A percentile compares a stretch with the other conserved stretches of the same genome.
Conservation (phyloP, 2,888 invertebrate species). For the Aplocera efformata region DNA sequence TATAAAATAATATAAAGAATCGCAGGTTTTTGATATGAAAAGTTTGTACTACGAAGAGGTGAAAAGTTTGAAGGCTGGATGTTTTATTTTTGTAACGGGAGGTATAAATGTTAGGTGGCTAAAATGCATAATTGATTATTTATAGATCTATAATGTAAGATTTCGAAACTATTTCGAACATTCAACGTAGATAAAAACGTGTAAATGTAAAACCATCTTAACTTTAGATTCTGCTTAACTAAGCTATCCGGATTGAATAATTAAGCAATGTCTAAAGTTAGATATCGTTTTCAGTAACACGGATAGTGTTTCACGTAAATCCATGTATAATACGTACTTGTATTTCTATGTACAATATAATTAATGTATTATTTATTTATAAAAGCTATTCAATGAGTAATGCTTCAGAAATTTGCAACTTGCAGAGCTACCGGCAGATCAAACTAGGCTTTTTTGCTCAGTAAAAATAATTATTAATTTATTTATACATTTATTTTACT, state of each 20-base stretch:
- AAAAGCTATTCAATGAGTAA: conserved; percentile 8
- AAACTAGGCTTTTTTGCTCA: conserved; percentile 27
- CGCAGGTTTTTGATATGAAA: conserved; percentile 62
- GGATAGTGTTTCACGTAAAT: too few relatives aligned
- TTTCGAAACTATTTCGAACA: conserved; percentile 24
- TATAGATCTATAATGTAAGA: conserved; percentile 33
- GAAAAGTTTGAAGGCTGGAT: conserved; percentile 41
- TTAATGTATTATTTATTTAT: conserved; percentile 13
- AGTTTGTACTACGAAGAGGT: conserved; percentile 51
- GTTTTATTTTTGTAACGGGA: conserved; percentile 67
- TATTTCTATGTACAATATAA: conserved; percentile 13
- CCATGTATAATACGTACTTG: conserved; percentile 10
- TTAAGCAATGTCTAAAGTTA: too few relatives aligned
- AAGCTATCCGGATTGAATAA: too few relatives aligned
- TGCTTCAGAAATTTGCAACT: conserved; percentile 7
- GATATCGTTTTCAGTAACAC: too few relatives aligned
- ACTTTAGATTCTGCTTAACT: too few relatives aligned
- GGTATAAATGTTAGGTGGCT: conserved; percentile 67
- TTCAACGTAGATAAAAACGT: conserved; percentile 2
- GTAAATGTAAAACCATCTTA: too few relatives aligned
- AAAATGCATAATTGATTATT: conserved; percentile 57
- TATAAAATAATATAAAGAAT: conserved; percentile 22
- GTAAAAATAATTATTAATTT: conserved; percentile 19
- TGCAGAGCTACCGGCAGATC: conserved; percentile 14
- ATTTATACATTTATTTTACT: conserved; percentile 43